Base-by-base conservation (phyloP, 2,797 vertebrate genomes). In the Falco concolor region DNA sequence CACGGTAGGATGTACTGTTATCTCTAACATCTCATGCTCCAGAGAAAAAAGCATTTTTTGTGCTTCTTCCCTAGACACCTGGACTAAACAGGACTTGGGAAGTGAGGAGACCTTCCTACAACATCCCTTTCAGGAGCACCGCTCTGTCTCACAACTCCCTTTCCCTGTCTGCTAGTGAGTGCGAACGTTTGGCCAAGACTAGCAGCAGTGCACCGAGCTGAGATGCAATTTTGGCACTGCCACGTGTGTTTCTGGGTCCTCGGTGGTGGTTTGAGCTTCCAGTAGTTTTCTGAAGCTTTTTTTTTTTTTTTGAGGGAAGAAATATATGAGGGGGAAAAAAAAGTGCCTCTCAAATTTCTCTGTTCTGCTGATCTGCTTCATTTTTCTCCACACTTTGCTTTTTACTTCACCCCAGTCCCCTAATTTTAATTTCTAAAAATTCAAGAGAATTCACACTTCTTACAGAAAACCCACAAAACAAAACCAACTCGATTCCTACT, bases 401-500 rank as follows among this genome's bases (percentile, higher is more conserved):
- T 49, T 65, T 20, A 32, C 44, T 42, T 38, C 21, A 10, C 8
- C 9, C 10, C 36, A 75, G 21, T 4, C 38, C 30, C 9, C 24
- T 54, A 36, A 27, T n/a, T 23, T 44, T 54, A 22, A 36, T 20
- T 72, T 42, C 63, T 54, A 18, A 38, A 42, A 70, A 23, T 36
- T 80, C 45, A 79, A 16, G 16, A 42, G 52, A 79, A 63, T 1
- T 23, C 63, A 59, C 36, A 14, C 8, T 59, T 53, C 44, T 50
- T 28, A 12, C 16, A 52, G 40, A 32, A 74, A 90, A 28, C 13
- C 7, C 54, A 52, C 27, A 38, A 34, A 10, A 8, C 32, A 12
- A 75, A 21, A 2, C 8, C 6, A 1, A 22, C 44, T 49, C 2
- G 1, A 6, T 16, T 49, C 72, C 45, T 6, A 12, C 27, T 50